Evolutionary conservation across 2,888 invertebrate species (phyloP).

Genomic region (Drosophila subquinaria): DNA sequence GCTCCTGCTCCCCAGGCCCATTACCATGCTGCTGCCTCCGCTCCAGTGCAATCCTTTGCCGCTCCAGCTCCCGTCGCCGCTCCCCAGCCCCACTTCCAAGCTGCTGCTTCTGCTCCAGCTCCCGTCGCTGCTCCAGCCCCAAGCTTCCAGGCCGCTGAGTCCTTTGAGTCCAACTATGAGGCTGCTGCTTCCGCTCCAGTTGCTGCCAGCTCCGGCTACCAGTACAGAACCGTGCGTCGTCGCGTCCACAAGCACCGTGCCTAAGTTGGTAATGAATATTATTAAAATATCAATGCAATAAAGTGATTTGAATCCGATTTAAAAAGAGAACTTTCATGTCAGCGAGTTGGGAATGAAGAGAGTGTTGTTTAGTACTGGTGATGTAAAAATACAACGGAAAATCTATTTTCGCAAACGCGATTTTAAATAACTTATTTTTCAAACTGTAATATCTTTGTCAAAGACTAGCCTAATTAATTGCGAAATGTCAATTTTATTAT

Average conservation of each 20-base stretch:
- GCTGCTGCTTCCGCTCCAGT: constrained; percentile 62
- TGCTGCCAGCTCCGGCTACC: constrained; percentile 50
- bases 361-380: too few species aligned
- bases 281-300: constrained; percentile 33
- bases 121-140: constrained; percentile 33
- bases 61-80: constrained; percentile 47
- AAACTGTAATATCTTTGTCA: too few species aligned
- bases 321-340: not conserved
- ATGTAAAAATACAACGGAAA: too few species aligned
- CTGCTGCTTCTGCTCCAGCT: constrained; percentile 55
- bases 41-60: constrained; percentile 28
- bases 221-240: constrained; percentile 73
- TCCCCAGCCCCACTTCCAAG: constrained; percentile 16
- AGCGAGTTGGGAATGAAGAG: not conserved
- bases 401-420: too few species aligned
- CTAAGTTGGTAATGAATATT: constrained; percentile 35
- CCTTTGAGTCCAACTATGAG: constrained; percentile 40
- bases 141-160: constrained; percentile 33
- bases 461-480: too few species aligned
- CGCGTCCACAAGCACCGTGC: constrained; percentile 68
- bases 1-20: constrained; percentile 23
- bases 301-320: constrained; percentile 4
- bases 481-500: too few species aligned
- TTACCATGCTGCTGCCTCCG: constrained; percentile 43
- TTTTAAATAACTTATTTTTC: too few species aligned